A percentile compares a stretch with the other conserved stretches of the same genome.
These are phyloP conservation scores for Pristionchus entomophagus DNA, from an alignment of 2,888 invertebrate genomes.

Conservation along the genomic window DNA sequence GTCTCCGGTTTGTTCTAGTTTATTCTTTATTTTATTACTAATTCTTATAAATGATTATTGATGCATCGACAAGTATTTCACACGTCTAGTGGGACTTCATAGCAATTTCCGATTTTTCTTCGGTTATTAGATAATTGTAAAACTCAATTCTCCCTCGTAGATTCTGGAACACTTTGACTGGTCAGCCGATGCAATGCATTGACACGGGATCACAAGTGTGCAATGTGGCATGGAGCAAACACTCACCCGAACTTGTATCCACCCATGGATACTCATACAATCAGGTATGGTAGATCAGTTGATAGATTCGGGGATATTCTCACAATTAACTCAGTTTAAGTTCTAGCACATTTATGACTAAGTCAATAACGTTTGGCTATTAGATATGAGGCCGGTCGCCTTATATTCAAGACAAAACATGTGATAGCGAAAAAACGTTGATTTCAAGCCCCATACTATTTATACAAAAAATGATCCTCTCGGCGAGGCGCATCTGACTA, in stretches of 20 bases:
- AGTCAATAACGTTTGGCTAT: too few species aligned
- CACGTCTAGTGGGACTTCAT: too few species aligned
- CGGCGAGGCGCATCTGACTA: too few species aligned
- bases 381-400: too few species aligned
- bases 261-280: conserved; percentile 99
- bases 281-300: conserved; percentile 81
- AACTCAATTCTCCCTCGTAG: conserved; percentile 48
- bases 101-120: neutral
- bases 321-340: too few species aligned
- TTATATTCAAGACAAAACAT: too few species aligned
- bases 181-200: conserved; percentile 97
- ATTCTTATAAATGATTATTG: neutral
- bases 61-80: neutral
- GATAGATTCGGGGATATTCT: too few species aligned
- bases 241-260: conserved; percentile 94
- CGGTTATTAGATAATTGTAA: neutral
- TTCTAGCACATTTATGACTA: too few species aligned
- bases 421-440: too few species aligned
- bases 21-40: neutral
- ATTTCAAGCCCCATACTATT: too few species aligned
- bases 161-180: conserved; percentile 98
- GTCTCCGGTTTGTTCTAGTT: conserved; percentile 82
- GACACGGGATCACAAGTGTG: conserved; percentile 91
- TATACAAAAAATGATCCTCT: too few species aligned
- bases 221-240: conserved; percentile 98